Percentiles rank a stretch among this genome's conserved stretches.
phyloP scores from a whole-genome alignment of 2,113 vertebrate genomes.

The Phocoena phocoena region DNA sequence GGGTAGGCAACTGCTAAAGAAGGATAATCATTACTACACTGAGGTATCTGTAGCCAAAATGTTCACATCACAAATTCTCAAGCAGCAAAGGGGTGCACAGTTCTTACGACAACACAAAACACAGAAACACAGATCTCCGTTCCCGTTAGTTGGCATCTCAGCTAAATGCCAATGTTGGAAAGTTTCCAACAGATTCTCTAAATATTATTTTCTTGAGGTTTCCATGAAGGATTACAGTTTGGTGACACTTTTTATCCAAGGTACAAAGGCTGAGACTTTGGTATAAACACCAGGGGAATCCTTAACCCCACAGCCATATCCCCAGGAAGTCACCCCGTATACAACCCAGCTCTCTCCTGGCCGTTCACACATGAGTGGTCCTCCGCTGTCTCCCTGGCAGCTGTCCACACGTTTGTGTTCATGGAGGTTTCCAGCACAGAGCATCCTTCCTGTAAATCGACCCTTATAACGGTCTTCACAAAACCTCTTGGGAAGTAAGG shows the following conservation, averaged over 20 bases:
- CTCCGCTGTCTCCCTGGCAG: constrained; percentile 97
- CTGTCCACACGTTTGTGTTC: constrained; percentile 92
- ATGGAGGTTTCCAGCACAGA: constrained; percentile 91
- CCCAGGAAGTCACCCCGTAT: constrained; percentile 98
- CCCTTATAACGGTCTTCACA: constrained; percentile 92
- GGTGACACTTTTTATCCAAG: constrained; percentile 94
- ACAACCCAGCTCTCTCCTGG: constrained; percentile 92
- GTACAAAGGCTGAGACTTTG: constrained; percentile 93
- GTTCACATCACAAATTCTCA: neutral
- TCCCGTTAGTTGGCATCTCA: neutral
- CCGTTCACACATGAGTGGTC: constrained; percentile 94
- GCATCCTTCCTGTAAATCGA: constrained; percentile 95
- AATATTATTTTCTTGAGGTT: neutral
- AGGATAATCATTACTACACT: neutral
- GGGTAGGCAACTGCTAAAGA: neutral
- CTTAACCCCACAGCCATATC: constrained; percentile 93
- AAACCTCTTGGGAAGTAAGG: constrained; percentile 90
- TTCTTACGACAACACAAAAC: neutral
- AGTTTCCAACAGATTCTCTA: neutral
- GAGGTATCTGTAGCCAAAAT: constrained; percentile 26
- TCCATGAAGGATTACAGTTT: constrained; percentile 79
- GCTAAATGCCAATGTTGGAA: neutral
- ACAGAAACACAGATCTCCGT: neutral
- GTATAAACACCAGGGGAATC: constrained; percentile 97
- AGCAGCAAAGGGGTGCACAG: neutral